phyloP scores from a whole-genome alignment of 2,113 vertebrate genomes.

The Heloderma charlesbogerti region DNA sequence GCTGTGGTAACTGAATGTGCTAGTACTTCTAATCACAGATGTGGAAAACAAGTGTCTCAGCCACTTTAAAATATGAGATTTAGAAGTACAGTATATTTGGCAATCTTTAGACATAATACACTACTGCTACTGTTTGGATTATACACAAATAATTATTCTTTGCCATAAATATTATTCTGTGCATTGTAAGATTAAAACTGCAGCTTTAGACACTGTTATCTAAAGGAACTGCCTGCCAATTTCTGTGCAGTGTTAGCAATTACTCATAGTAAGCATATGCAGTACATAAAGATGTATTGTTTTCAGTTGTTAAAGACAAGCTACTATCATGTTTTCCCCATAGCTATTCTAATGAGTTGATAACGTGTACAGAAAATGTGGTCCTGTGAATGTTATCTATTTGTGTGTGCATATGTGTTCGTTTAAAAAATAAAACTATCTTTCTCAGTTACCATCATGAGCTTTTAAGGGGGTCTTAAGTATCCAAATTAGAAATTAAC shows the following conservation, averaged over 20 bases:
- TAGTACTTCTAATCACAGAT: not conserved
- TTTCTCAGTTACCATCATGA: too few species aligned
- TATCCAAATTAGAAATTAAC: not conserved
- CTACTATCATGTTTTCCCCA: not conserved
- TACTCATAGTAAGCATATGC: not conserved
- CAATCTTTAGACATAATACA: not conserved
- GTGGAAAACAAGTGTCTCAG: constrained; percentile 3
- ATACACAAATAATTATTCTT: not conserved
- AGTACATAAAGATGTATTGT: not conserved
- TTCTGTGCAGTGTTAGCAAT: not conserved
- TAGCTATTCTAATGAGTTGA: not conserved
- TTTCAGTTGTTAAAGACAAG: not conserved
- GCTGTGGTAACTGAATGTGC: not conserved
- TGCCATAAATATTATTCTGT: not conserved
- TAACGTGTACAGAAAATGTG: not conserved
- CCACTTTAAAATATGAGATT: not conserved
- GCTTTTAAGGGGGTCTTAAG: not conserved
- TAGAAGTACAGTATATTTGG: not conserved
- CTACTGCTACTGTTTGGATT: not conserved
- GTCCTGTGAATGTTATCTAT: not conserved
- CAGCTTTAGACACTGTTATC: not conserved
- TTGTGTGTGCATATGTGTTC: too few species aligned
- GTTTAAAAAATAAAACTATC: not conserved
- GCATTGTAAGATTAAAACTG: not conserved
- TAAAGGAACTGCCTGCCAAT: not conserved